Evolutionary conservation across 2,797 vertebrate genomes (phyloP).

Genomic region (Centropyge bicolor): DNA sequence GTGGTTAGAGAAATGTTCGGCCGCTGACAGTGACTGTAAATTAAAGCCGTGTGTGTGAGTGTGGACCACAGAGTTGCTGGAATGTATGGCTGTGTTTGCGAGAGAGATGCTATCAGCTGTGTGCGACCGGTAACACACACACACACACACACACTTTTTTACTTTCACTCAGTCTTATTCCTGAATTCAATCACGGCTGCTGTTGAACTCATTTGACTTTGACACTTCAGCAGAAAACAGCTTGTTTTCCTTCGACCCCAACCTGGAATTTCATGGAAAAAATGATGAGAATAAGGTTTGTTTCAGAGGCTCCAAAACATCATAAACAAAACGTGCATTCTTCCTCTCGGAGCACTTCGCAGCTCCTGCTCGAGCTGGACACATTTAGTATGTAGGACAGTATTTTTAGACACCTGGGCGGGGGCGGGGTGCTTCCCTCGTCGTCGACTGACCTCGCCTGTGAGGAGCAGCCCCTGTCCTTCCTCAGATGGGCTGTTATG

Average conservation of each 20-base stretch:
- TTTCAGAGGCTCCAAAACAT: constrained; percentile 22
- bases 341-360: not conserved
- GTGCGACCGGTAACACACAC: constrained; percentile 22
- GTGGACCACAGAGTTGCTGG: constrained; percentile 60
- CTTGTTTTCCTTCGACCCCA: constrained; percentile 19
- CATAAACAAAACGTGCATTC: not conserved
- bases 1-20: constrained; percentile 69
- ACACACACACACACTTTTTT: constrained; percentile 19
- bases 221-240: constrained; percentile 19
- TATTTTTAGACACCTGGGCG: constrained; percentile 83
- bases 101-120: constrained; percentile 52
- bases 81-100: constrained; percentile 64
- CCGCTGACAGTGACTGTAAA: constrained; percentile 75
- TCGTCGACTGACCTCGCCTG: constrained; percentile 65
- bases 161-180: constrained; percentile 34
- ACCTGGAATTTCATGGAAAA: constrained; percentile 6
- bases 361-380: constrained; percentile 28
- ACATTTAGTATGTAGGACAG: constrained; percentile 77
- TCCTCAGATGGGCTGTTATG: constrained; percentile 42
- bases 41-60: constrained; percentile 61
- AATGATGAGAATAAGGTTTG: not conserved
- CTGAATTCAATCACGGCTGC: constrained; percentile 32
- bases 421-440: constrained; percentile 68
- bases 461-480: constrained; percentile 51
- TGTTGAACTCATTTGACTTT: constrained; percentile 40